These are phyloP conservation scores for Oplegnathus fasciatus DNA, from an alignment of 2,113 vertebrate species.

Conservation along the genomic window DNA sequence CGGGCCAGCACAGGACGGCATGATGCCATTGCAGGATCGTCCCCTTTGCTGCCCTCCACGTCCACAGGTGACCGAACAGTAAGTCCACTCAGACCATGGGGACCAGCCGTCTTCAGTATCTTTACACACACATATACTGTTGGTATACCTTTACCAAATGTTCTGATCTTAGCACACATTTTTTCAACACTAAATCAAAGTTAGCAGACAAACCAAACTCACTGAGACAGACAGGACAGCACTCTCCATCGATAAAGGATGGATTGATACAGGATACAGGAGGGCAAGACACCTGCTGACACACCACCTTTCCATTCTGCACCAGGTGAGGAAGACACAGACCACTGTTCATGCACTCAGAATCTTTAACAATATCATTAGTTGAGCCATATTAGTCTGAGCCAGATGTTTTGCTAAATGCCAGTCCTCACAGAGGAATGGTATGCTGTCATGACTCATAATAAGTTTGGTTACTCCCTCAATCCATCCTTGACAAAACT, in stretches of 20 bases:
- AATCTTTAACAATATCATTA: constrained; percentile 17
- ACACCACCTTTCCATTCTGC: constrained; percentile 92
- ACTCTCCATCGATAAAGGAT: constrained; percentile 90
- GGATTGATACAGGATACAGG: constrained; percentile 90
- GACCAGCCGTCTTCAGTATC: constrained; percentile 93
- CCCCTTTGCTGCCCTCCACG: constrained; percentile 94
- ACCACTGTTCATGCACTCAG: constrained; percentile 26
- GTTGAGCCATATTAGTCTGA: constrained; percentile 18
- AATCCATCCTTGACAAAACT: constrained; percentile 60
- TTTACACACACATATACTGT: constrained; percentile 28
- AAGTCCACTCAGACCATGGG: constrained; percentile 97
- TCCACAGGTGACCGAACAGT: constrained; percentile 94
- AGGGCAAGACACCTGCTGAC: constrained; percentile 92
- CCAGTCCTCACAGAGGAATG: constrained; percentile 45
- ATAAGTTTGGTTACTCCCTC: constrained; percentile 42
- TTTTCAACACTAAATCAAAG: not conserved
- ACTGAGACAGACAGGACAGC: constrained; percentile 94
- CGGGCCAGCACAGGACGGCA: constrained; percentile 89
- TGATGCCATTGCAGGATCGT: constrained; percentile 93
- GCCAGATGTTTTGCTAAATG: constrained; percentile 63
- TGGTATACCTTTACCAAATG: not conserved
- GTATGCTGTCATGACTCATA: constrained; percentile 54
- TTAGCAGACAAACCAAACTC: constrained; percentile 74
- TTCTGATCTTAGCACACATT: not conserved
- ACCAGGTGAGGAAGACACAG: constrained; percentile 21